These are phyloP conservation scores for Sycobia sp. DNA, from an alignment of 1,140 invertebrate species.

Conservation along the genomic window DNA sequence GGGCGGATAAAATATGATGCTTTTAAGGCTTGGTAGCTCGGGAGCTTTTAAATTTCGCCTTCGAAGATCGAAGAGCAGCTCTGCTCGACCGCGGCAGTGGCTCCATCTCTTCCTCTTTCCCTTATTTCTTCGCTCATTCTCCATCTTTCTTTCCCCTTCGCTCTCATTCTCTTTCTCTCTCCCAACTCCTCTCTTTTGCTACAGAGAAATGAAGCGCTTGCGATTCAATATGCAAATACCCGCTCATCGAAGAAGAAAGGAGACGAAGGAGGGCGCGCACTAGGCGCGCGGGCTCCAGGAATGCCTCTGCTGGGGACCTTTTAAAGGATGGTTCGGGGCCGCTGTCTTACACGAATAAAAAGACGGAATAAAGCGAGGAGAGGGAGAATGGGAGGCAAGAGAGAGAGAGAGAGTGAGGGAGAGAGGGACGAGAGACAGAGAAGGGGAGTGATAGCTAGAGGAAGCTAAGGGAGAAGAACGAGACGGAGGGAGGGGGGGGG, in stretches of 20 bases:
- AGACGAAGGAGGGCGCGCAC: not conserved
- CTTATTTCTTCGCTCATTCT: too few species aligned
- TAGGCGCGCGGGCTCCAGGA: too few species aligned
- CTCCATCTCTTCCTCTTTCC: too few species aligned
- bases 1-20: slow-evolving; percentile 55
- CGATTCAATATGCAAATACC: slow-evolving; percentile 52
- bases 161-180: too few species aligned
- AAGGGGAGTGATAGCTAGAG: too few species aligned
- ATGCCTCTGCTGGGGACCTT: not conserved
- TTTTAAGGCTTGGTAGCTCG: slow-evolving; percentile 45
- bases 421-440: too few species aligned
- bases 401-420: too few species aligned
- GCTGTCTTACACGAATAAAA: slow-evolving; percentile 8
- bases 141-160: too few species aligned
- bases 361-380: not conserved
- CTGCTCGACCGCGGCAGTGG: not conserved
- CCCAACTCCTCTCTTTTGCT: too few species aligned
- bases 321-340: not conserved
- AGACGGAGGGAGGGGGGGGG: slow-evolving; percentile 1
- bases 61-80: slow-evolving; percentile 48
- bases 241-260: slow-evolving; percentile 10
- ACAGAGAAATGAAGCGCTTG: slow-evolving; percentile 52
- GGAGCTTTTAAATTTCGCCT: slow-evolving; percentile 52
- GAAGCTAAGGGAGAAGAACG: slow-evolving; percentile 35
- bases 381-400: too few species aligned